A percentile compares a stretch with the other conserved stretches of the same genome.
Evolutionary conservation across 2,888 invertebrate genomes (phyloP).

Genomic region (Campoletis raptor): DNA sequence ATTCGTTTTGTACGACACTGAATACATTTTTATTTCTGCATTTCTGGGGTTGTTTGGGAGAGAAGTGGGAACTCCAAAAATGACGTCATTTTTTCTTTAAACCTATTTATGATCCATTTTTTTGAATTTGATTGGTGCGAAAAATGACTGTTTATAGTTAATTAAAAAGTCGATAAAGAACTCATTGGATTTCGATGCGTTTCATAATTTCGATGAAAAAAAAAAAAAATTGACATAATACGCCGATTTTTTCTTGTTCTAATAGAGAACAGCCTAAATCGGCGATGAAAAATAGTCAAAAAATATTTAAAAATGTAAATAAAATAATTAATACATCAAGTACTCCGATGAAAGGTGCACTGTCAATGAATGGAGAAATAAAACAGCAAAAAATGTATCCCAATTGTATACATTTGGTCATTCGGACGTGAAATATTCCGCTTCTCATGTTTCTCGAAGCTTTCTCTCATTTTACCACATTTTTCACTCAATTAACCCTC

Average conservation of each 20-base stretch:
- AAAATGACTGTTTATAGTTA: no score
- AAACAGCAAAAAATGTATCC: background rate
- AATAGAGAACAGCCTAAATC: no score
- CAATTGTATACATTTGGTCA: background rate
- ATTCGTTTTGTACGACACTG: background rate
- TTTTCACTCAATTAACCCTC: constrained; percentile 12
- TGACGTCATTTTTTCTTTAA: no score
- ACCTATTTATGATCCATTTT: no score
- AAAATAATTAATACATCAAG: constrained; percentile 6
- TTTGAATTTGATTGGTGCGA: no score
- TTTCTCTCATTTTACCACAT: constrained; percentile 46
- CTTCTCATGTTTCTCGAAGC: constrained; percentile 23
- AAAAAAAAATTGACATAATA: no score
- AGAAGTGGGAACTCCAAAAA: no score
- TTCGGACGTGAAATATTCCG: constrained; percentile 15
- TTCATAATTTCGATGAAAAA: background rate
- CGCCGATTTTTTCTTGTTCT: no score
- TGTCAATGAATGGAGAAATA: background rate
- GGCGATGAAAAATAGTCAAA: background rate
- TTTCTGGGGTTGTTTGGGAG: no score
- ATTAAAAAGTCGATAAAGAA: no score
- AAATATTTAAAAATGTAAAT: background rate
- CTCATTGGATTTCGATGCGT: background rate
- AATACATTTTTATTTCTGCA: no score
- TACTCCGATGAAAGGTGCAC: background rate